These are phyloP conservation scores for Ameiurus melas DNA, from an alignment of 2,113 vertebrate species.

Conservation along the genomic window DNA sequence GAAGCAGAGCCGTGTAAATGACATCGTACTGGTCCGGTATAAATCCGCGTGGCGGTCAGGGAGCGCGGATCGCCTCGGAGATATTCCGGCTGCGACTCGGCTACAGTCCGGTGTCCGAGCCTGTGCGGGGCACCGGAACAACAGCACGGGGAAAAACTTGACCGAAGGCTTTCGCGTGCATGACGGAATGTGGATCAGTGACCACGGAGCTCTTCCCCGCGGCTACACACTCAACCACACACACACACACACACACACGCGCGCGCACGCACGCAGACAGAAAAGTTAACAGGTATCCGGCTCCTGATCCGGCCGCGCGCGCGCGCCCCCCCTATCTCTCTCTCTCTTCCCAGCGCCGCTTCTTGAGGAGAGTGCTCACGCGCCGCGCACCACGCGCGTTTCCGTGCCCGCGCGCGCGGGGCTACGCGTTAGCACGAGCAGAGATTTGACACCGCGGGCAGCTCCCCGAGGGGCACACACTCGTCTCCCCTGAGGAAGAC, in stretches of 20 bases:
- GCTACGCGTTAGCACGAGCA: neutral
- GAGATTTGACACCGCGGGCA: neutral
- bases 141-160: constrained; percentile 48
- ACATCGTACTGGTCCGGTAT: constrained; percentile 72
- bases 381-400: constrained; percentile 14
- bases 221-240: neutral
- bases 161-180: constrained; percentile 36
- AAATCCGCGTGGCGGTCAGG: constrained; percentile 58
- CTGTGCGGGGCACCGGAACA: constrained; percentile 11
- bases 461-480: neutral
- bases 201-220: neutral
- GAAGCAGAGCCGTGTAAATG: constrained; percentile 64
- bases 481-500: neutral
- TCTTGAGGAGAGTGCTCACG: neutral
- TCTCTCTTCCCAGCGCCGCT: neutral
- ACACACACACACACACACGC: neutral
- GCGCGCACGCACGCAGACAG: neutral
- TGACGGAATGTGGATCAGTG: constrained; percentile 36
- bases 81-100: constrained; percentile 49
- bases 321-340: neutral
- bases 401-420: neutral
- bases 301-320: neutral
- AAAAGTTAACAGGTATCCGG: constrained; percentile 35
- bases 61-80: constrained; percentile 48
- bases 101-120: constrained; percentile 51